A percentile compares a stretch with the other conserved stretches of the same genome.
Conservation (phyloP, 2,113 vertebrate genomes). For the Ctenomys sociabilis region DNA sequence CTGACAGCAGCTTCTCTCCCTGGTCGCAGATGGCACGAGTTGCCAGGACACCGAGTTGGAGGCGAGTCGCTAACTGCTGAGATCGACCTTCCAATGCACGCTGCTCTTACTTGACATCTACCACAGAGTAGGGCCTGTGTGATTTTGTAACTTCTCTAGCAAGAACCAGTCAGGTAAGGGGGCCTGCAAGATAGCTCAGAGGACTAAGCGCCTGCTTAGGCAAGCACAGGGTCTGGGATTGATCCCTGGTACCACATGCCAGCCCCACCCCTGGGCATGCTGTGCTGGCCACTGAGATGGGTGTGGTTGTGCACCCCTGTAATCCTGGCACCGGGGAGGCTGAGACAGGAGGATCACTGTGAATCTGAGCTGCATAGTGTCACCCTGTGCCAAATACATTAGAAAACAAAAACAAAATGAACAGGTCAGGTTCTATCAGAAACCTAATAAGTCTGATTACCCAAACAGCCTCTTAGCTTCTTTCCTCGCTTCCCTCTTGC, state of each 20-base stretch:
- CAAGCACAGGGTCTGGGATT: too few species aligned
- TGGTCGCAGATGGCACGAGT: not conserved
- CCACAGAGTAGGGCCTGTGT: not conserved
- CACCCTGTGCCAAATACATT: too few species aligned
- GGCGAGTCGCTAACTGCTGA: not conserved
- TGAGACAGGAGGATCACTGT: too few species aligned
- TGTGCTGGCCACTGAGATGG: too few species aligned
- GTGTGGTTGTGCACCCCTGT: too few species aligned
- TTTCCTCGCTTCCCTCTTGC: not conserved
- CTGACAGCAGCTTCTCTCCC: not conserved
- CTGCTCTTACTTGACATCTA: not conserved
- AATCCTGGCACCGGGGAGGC: too few species aligned
- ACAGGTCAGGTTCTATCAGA: not conserved
- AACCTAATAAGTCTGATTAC: not conserved
- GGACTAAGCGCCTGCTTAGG: too few species aligned
- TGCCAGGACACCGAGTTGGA: not conserved
- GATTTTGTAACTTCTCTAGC: constrained; percentile 25
- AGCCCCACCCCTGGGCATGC: too few species aligned
- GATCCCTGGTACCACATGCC: too few species aligned
- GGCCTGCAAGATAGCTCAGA: too few species aligned
- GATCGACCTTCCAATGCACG: not conserved
- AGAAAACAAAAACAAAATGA: too few species aligned
- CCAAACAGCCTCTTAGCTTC: not conserved
- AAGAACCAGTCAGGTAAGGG: not conserved
- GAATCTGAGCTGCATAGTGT: too few species aligned